Evolutionary conservation across 2,797 vertebrate species (phyloP), one percentile per base, ranked within the genome.

Genomic region (Tokudaia muenninki): DNA sequence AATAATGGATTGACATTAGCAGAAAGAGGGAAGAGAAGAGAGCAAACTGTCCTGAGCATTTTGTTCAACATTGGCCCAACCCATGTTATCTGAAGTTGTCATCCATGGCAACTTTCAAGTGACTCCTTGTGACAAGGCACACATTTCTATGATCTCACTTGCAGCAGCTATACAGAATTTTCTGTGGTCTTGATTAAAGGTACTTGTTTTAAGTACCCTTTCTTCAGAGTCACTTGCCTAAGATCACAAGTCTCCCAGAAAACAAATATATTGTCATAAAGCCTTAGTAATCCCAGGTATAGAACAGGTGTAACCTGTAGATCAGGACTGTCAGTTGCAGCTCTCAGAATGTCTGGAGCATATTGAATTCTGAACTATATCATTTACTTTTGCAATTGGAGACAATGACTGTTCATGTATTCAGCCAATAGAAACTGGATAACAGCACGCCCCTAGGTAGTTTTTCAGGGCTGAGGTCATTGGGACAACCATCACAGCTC

Each of bases 111-210:
- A 63, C 63, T 59, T 52, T 75, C 22, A 5, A 65, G 17, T 3
- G 31, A 75, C 22, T 91, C 87, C 87, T 86, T 87, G 11, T 55
- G 37, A 26, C 2, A 17, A 41, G 9, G 22, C 31, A 34, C 3
- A n/a, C 2, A 6, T 41, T 86, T 82, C 11, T 41, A 67, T 72
- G 22, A 80, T 74, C 79, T 91, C 22, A 9, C 12, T 92, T 75
- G 37, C 44, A 47, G n/a, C 0, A 65, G 80, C 81, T 87, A 4
- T 52, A 41, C 11, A 83, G 61, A 84, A 88, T 82, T 94, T 87
- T 87, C 75, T 75, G 47, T 93, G 83, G 21, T 81, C 72, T 82
- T 59, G 75, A 34, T 84, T 87, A 78, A 84, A 82, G 14, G 34
- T 77, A 29, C n/a, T 37, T 24, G 74, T 83, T 65, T 67, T 47